phyloP scores from a whole-genome alignment of 2,113 vertebrate species.

The Sclerurus mexicanus region DNA sequence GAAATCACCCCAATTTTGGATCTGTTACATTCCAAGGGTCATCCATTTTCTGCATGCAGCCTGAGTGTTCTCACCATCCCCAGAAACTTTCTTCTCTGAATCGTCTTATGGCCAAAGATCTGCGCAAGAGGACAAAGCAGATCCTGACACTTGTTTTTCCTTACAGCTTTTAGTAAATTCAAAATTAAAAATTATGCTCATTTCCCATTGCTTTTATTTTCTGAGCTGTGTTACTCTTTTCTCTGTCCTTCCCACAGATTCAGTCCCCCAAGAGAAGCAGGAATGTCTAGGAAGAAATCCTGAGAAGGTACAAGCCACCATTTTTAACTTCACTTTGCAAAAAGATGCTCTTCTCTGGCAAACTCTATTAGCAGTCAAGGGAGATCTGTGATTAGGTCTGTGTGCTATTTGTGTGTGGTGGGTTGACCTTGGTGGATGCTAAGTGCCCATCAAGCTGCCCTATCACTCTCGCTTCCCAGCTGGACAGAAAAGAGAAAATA shows the following conservation, averaged over 20 bases:
- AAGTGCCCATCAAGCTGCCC: neutral
- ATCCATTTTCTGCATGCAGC: neutral
- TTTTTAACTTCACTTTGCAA: neutral
- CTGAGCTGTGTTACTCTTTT: neutral
- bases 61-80: neutral
- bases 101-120: neutral
- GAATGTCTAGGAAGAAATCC: neutral
- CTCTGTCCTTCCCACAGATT: neutral
- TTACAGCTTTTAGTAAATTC: neutral
- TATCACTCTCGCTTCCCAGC: neutral
- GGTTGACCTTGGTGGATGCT: neutral
- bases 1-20: neutral
- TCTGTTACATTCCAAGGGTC: neutral
- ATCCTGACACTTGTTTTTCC: neutral
- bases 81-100: neutral
- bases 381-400: neutral
- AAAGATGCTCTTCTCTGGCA: neutral
- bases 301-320: accelerated
- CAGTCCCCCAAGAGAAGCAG: neutral
- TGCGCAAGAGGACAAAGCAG: neutral
- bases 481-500: neutral
- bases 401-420: neutral
- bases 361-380: neutral
- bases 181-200: neutral
- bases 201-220: neutral